These are phyloP conservation scores for Myotis planiceps DNA, from an alignment of 2,797 vertebrate species.

Conservation along the genomic window DNA sequence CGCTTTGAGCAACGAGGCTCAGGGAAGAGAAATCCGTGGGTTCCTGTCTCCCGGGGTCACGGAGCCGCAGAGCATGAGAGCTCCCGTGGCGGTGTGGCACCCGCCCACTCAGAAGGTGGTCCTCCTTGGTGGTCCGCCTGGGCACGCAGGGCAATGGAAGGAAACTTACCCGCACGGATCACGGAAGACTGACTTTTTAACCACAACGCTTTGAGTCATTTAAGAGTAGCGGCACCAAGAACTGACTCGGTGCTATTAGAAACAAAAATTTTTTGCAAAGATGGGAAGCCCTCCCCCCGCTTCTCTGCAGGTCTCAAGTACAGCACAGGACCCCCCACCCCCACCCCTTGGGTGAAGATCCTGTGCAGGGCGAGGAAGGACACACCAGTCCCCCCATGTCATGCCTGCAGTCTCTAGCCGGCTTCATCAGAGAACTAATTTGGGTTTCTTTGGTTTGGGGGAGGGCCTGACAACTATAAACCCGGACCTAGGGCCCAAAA, in stretches of 20 bases:
- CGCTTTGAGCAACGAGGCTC: neutral
- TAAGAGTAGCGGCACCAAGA: neutral
- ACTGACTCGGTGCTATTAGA: neutral
- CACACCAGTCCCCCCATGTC: neutral
- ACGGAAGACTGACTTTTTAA: neutral
- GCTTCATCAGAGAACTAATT: neutral
- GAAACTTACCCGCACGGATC: neutral
- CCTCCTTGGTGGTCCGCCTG: neutral
- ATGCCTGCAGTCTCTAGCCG: neutral
- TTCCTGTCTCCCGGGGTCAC: neutral
- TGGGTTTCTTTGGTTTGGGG: neutral
- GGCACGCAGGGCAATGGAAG: accelerated
- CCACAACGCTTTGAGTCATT: neutral
- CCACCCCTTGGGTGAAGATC: neutral
- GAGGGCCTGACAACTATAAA: neutral
- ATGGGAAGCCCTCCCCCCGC: neutral
- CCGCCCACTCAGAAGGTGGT: neutral
- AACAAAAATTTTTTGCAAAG: constrained; percentile 23
- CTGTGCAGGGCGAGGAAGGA: neutral
- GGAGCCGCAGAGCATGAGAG: neutral
- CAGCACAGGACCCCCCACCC: neutral
- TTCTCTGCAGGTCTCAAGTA: neutral
- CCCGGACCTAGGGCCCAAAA: neutral
- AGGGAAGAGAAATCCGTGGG: neutral
- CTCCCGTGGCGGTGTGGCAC: no score